Percentiles rank a stretch among this genome's conserved stretches.
Conservation (phyloP, 1,140 invertebrate species). For the Zaprionus tsacasi region DNA sequence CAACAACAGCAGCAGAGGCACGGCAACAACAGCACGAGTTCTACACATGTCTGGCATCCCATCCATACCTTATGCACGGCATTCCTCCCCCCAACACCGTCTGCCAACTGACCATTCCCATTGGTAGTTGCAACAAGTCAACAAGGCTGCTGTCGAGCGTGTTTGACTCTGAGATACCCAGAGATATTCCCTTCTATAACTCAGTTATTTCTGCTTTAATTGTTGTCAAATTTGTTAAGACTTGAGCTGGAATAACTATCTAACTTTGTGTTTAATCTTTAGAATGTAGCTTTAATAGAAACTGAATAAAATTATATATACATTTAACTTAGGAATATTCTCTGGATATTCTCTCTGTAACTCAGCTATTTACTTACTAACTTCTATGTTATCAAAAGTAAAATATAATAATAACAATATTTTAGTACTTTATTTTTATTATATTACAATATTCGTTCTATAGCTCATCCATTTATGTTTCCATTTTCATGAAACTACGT, state of each 20-base stretch:
- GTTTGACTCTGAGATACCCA: background rate
- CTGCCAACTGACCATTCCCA: background rate
- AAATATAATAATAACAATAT: no score
- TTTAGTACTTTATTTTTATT: no score
- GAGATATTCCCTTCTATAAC: background rate
- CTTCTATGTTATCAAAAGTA: no score
- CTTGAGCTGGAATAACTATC: background rate
- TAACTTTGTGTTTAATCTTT: background rate
- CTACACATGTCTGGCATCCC: constrained; percentile 37
- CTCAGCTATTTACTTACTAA: no score
- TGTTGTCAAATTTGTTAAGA: background rate
- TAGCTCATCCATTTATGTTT: background rate
- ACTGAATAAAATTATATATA: background rate
- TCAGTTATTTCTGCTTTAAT: no score
- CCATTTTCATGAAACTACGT: background rate
- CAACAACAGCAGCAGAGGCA: constrained; percentile 44
- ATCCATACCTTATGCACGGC: background rate
- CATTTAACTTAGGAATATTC: no score
- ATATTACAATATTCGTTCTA: no score
- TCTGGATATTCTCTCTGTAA: background rate
- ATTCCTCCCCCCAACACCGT: background rate
- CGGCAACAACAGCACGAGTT: constrained; percentile 27
- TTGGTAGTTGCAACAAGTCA: constrained; percentile 8
- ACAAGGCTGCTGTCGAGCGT: background rate
- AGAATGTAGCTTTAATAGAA: background rate